Percentiles rank a stretch among this genome's conserved stretches.
Conservation (phyloP, 2,113 vertebrate genomes). For the Peromyscus maniculatus region DNA sequence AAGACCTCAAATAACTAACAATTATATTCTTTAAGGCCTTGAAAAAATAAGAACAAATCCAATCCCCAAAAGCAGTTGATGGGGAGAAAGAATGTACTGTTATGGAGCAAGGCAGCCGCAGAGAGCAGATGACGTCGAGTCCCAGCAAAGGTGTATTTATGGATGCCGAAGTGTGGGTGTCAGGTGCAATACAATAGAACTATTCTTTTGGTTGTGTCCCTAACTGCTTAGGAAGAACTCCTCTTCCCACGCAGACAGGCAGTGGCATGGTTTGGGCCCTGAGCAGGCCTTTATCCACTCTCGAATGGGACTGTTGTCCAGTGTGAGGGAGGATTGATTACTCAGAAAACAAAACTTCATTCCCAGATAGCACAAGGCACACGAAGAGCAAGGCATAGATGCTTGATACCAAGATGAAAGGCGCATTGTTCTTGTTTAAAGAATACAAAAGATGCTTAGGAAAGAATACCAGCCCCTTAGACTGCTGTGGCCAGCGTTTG, state of each 20-base stretch:
- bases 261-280: not conserved
- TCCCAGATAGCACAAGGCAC: not conserved
- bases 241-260: not conserved
- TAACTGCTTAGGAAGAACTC: conserved; percentile 9
- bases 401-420: not conserved
- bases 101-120: not conserved
- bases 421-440: not conserved
- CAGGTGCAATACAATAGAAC: not conserved
- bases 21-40: not conserved
- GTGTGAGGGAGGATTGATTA: not conserved
- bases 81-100: not conserved
- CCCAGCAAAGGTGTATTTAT: not conserved
- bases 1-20: not conserved
- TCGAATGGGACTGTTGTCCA: not conserved
- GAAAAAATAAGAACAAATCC: not conserved
- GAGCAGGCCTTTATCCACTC: not conserved
- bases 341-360: not conserved
- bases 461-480: not conserved
- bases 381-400: not conserved
- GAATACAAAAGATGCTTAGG: not conserved
- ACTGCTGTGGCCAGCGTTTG: not conserved
- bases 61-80: not conserved
- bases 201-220: not conserved
- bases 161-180: not conserved
- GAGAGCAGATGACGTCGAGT: not conserved